These are phyloP conservation scores for Herpetotheres cachinnans DNA, from an alignment of 2,113 vertebrate genomes.

Conservation along the genomic window DNA sequence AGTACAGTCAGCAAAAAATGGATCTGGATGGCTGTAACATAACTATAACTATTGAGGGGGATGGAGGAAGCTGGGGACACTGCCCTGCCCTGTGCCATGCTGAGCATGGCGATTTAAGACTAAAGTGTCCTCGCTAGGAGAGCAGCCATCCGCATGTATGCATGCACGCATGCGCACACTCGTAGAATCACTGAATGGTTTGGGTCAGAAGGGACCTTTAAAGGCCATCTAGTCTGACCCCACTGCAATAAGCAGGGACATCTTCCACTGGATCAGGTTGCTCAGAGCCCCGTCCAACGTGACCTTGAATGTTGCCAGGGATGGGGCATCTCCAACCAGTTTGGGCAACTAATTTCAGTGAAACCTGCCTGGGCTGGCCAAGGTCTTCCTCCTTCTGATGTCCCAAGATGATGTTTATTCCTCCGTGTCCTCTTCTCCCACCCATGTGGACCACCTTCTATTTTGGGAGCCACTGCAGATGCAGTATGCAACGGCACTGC, in stretches of 20 bases:
- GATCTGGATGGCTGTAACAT: background rate
- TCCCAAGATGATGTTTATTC: background rate
- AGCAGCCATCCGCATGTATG: rapidly evolving
- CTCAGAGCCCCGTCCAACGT: too few species aligned
- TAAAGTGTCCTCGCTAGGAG: background rate
- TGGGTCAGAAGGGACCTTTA: background rate
- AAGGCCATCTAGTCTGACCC: background rate
- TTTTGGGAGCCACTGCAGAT: background rate
- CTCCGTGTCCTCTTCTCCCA: background rate
- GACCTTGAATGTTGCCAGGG: too few species aligned
- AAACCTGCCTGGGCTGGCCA: background rate
- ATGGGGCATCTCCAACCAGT: background rate
- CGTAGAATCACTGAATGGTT: rapidly evolving
- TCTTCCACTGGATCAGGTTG: too few species aligned
- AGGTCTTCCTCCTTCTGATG: background rate
- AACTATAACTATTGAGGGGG: background rate
- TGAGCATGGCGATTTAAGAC: background rate
- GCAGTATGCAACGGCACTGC: background rate
- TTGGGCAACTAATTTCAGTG: background rate
- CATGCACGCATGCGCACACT: rapidly evolving
- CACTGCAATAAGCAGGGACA: background rate
- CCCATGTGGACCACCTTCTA: background rate
- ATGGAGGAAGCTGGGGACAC: background rate
- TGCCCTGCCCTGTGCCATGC: background rate
- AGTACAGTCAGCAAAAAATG: background rate